A percentile compares a stretch with the other conserved stretches of the same genome.
These are phyloP conservation scores for Gambusia holbrooki DNA, from an alignment of 2,113 vertebrate genomes.

Conservation along the genomic window DNA sequence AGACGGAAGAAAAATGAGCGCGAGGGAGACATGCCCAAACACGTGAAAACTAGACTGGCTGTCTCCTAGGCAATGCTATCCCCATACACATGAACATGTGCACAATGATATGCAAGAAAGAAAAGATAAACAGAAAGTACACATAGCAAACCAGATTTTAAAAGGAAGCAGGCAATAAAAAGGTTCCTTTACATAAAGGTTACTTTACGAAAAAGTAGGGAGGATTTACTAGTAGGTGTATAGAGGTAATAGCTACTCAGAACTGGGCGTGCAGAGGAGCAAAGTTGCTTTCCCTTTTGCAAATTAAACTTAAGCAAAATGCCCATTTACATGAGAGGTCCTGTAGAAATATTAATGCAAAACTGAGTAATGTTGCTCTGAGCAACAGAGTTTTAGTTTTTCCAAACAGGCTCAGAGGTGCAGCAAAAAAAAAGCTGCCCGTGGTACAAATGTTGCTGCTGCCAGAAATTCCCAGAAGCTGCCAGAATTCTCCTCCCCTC, in stretches of 20 bases:
- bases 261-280: background rate
- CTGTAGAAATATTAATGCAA: background rate
- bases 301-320: background rate
- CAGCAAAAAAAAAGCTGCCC: background rate
- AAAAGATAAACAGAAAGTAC: background rate
- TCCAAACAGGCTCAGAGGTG: background rate
- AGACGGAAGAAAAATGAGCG: slow-evolving; percentile 21
- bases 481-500: background rate
- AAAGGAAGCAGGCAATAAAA: background rate
- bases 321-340: background rate
- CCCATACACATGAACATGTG: background rate
- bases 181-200: background rate
- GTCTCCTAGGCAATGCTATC: slow-evolving; percentile 71
- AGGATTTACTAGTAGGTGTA: background rate
- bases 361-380: background rate
- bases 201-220: background rate
- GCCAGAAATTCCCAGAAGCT: background rate
- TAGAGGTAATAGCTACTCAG: background rate
- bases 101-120: slow-evolving; percentile 2
- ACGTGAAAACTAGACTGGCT: slow-evolving; percentile 57
- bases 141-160: background rate
- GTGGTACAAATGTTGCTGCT: background rate
- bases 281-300: background rate
- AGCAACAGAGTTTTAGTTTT: background rate
- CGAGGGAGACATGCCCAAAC: slow-evolving; percentile 38